A percentile compares a stretch with the other conserved stretches of the same genome.
Evolutionary conservation across 2,888 invertebrate species (phyloP).

Genomic region (Phaedon cochleariae): DNA sequence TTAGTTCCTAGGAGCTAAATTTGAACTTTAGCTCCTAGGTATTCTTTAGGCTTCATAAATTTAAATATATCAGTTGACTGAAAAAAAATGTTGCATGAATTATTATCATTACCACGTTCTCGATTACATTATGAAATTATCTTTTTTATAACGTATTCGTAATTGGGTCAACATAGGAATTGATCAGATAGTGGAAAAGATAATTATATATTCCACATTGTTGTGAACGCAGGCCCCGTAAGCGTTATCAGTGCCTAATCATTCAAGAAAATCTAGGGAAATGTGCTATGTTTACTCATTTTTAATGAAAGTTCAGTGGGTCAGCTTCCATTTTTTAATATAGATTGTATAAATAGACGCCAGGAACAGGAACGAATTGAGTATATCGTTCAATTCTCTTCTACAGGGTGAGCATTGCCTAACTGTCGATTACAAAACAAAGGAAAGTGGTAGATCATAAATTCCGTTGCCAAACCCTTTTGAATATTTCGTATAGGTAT

Average conservation of each 20-base stretch:
- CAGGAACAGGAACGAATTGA: no score
- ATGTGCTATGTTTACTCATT: constrained; percentile 9
- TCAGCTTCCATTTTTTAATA: constrained; percentile 22
- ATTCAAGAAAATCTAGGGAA: constrained; percentile 20
- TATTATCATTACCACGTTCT: no score
- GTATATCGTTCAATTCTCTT: not conserved
- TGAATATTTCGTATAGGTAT: not conserved
- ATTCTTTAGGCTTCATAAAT: no score
- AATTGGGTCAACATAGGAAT: constrained; percentile 33
- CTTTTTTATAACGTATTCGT: not conserved
- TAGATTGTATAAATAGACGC: constrained; percentile 20
- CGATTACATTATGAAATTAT: not conserved
- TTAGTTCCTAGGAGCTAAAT: no score
- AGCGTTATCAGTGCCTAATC: constrained; percentile 19
- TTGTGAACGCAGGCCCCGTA: constrained; percentile 9
- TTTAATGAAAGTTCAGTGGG: constrained; percentile 28
- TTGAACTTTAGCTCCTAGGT: no score
- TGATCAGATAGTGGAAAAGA: constrained; percentile 30
- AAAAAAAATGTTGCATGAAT: no score
- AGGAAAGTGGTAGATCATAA: not conserved
- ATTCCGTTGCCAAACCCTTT: not conserved
- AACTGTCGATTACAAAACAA: not conserved
- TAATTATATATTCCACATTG: constrained; percentile 30
- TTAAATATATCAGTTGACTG: no score
- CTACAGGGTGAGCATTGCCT: not conserved